Percentiles rank a stretch among this genome's conserved stretches.
Conservation (phyloP, 2,888 invertebrate genomes). For the Thymelicus acteon region DNA sequence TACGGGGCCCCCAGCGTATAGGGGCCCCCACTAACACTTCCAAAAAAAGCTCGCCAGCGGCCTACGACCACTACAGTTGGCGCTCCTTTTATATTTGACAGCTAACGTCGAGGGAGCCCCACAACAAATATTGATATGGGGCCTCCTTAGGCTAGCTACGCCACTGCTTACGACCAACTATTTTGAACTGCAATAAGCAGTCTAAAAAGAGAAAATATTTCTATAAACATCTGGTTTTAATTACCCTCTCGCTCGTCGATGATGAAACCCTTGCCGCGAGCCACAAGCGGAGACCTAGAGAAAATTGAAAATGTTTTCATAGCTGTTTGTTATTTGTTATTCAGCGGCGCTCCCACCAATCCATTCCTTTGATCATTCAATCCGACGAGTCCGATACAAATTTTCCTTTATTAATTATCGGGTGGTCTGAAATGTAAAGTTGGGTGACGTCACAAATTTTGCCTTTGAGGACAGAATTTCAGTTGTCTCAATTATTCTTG, state of each 20-base stretch:
- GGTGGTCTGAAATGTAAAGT: slow-evolving; percentile 10
- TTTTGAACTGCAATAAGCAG: no score
- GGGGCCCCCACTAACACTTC: no score
- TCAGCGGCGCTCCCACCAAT: not conserved
- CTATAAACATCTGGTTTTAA: no score
- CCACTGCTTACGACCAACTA: no score
- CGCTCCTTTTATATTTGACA: no score
- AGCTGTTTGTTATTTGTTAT: slow-evolving; percentile 13
- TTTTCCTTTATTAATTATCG: slow-evolving; percentile 10
- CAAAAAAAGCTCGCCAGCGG: no score
- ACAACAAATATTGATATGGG: no score
- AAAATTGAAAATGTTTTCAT: slow-evolving; percentile 13
- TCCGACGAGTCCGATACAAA: slow-evolving; percentile 10
- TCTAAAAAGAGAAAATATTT: not conserved
- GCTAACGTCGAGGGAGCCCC: no score
- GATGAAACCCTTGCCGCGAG: not conserved
- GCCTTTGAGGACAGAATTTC: not conserved
- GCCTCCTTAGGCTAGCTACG: no score
- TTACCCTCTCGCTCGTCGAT: not conserved
- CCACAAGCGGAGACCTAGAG: slow-evolving; percentile 4
- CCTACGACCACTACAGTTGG: no score
- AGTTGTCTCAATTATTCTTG: not conserved
- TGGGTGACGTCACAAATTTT: not conserved
- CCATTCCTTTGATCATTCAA: slow-evolving; percentile 13
- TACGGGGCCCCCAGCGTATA: no score